A percentile compares a stretch with the other conserved stretches of the same genome.
Conservation (phyloP, 2,888 invertebrate species). For the Drosophila parthenogenetica region DNA sequence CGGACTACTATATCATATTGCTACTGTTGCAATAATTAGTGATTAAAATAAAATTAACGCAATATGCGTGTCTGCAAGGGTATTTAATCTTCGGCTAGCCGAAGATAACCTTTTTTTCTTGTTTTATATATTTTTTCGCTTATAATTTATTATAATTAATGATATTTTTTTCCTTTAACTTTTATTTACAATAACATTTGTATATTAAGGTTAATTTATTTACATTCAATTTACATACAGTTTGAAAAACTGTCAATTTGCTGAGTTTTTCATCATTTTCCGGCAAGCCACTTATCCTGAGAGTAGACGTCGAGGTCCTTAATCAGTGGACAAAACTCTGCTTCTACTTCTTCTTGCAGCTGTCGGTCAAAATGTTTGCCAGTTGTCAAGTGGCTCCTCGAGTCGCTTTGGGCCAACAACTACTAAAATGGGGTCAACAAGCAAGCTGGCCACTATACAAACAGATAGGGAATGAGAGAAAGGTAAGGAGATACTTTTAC, state of each 20-base stretch:
- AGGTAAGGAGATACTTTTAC: neutral
- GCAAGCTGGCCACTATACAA: conserved; percentile 53
- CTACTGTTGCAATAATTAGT: no score
- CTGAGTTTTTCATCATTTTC: conserved; percentile 34
- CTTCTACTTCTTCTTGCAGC: conserved; percentile 15
- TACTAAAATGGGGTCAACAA: conserved; percentile 16
- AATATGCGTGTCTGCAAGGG: no score
- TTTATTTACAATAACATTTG: neutral
- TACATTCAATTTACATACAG: neutral
- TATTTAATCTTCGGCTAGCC: no score
- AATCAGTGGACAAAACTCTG: conserved; percentile 57
- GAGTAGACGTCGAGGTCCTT: conserved; percentile 60
- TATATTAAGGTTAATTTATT: no score
- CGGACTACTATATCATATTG: no score
- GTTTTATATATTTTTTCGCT: no score
- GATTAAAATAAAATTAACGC: no score
- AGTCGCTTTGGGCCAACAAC: conserved; percentile 10
- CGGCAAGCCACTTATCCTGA: conserved; percentile 71
- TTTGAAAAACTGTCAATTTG: conserved; percentile 36
- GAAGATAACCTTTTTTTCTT: no score
- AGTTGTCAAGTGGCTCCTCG: conserved; percentile 74
- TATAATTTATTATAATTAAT: neutral
- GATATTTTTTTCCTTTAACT: neutral
- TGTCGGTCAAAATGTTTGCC: conserved; percentile 71
- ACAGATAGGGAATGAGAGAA: neutral